Evolutionary conservation across 2,113 vertebrate genomes (phyloP), one percentile per base, ranked within the genome.

Genomic region (Lathamus discolor): DNA sequence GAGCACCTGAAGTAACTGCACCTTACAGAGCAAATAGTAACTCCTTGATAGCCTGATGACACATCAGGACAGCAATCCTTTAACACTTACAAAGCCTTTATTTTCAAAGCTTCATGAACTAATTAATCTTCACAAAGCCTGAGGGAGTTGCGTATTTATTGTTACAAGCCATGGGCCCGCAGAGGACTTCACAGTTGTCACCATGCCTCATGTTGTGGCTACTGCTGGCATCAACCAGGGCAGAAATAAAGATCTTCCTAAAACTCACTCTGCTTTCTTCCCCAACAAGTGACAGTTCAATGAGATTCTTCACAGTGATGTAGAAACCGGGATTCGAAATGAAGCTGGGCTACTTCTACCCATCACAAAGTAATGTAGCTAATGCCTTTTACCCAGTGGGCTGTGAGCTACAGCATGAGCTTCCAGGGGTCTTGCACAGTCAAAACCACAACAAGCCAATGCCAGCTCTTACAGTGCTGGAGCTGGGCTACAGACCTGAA

Each of bases 111-210:
- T 83, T 95, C 70, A 55, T 0, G 1, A 83, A 72, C 44, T 96
- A 91, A 91, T 88, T 91, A 87, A 91, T 93, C 51, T 44, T 73
- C 69, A 52, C 33, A 75, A 82, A 80, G 31, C 91, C 86, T n/a
- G 66, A 84, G 63, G 67, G 81, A 86, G 61, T 61, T 90, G 59
- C 0, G 1, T 62, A 78, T 4, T 1, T 66, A 80, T 54, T 81
- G 48, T 88, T 88, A 81, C 19, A 83, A 94, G 33, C 35, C 31
- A 17, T 1, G 4, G 75, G 49, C 78, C 41, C 37, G 37, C 41
- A 83, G 85, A 83, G 37, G 44, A 54, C 31, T 92, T 89, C 67
- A 66, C 77, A 75, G 86, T 66, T 83, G 44, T 89, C 49, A 46
- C 46, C 27, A 9, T 49, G 61, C 59, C 27, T 92, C 79, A 35